Conservation (phyloP, 2,113 vertebrate genomes). For the Mastomys natalensis region DNA sequence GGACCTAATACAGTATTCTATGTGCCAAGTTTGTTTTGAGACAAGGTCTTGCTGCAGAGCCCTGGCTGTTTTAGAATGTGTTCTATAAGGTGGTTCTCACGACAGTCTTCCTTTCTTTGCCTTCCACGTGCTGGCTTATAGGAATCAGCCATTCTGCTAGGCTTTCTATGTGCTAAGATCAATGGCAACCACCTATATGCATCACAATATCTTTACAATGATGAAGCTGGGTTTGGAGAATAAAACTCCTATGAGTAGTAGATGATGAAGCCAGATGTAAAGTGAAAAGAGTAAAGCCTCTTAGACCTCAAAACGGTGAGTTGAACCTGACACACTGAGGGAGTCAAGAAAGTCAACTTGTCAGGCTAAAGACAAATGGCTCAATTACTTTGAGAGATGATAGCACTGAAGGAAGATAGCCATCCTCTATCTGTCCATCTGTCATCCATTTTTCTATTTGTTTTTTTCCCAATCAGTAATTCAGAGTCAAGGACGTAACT, state of each 20-base stretch:
- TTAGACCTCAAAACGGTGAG: not conserved
- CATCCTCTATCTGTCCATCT: not conserved
- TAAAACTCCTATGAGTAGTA: not conserved
- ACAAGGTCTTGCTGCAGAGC: not conserved
- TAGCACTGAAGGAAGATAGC: not conserved
- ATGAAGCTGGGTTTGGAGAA: not conserved
- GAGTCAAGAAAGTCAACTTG: conserved; percentile 4
- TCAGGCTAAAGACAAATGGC: conserved; percentile 11
- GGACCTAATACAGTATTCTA: not conserved
- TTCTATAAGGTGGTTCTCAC: not conserved
- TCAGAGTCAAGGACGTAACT: not conserved
- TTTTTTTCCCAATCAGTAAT: not conserved
- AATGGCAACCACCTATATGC: not conserved
- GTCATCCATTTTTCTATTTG: not conserved
- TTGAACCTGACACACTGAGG: not conserved
- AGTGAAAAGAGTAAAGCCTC: not conserved
- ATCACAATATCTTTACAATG: not conserved
- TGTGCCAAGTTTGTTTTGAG: not conserved
- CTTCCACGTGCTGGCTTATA: not conserved
- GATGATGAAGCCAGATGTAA: not conserved
- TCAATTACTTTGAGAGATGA: not conserved
- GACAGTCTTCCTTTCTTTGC: not conserved
- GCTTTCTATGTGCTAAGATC: not conserved
- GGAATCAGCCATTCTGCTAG: not conserved
- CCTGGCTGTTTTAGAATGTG: not conserved